Evolutionary conservation across 2,888 invertebrate genomes (phyloP).

Genomic region (Drosophila anomelani): DNA sequence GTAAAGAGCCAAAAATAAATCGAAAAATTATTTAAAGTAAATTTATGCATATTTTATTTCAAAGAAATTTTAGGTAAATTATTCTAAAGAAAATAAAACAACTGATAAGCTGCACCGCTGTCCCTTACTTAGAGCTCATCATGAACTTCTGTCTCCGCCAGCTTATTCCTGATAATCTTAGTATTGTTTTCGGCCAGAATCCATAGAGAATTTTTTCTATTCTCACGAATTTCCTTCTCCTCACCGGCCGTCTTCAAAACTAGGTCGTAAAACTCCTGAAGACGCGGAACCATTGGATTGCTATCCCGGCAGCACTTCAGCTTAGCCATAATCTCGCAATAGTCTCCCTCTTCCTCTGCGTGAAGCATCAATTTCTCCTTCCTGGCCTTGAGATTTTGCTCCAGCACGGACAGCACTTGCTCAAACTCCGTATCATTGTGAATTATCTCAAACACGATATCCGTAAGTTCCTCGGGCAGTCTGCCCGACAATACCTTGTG

Average conservation of each 20-base stretch:
- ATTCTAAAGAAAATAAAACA: background rate
- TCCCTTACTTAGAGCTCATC: constrained; percentile 60
- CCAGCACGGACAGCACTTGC: constrained; percentile 67
- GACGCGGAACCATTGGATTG: constrained; percentile 74
- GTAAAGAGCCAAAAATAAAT: background rate
- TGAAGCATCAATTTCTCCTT: constrained; percentile 70
- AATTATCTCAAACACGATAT: constrained; percentile 72
- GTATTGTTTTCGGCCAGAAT: constrained; percentile 44
- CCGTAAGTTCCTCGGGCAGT: constrained; percentile 73
- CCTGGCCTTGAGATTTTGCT: constrained; percentile 65
- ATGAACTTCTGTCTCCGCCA: constrained; percentile 56
- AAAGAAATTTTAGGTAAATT: background rate
- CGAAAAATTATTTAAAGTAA: background rate
- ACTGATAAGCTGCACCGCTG: constrained; percentile 52
- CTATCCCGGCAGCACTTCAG: constrained; percentile 78
- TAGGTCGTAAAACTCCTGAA: constrained; percentile 79
- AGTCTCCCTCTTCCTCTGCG: constrained; percentile 69
- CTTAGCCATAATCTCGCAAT: constrained; percentile 79
- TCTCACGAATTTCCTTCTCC: constrained; percentile 68
- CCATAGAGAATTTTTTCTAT: constrained; percentile 54
- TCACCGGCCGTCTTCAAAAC: constrained; percentile 69
- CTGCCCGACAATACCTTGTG: constrained; percentile 74
- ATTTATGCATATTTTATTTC: constrained; percentile 1
- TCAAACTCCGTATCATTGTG: constrained; percentile 72
- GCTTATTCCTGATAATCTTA: constrained; percentile 63